These are phyloP conservation scores for Choloepus hoffmanni DNA, from an alignment of 2,113 vertebrate genomes.

Conservation along the genomic window DNA sequence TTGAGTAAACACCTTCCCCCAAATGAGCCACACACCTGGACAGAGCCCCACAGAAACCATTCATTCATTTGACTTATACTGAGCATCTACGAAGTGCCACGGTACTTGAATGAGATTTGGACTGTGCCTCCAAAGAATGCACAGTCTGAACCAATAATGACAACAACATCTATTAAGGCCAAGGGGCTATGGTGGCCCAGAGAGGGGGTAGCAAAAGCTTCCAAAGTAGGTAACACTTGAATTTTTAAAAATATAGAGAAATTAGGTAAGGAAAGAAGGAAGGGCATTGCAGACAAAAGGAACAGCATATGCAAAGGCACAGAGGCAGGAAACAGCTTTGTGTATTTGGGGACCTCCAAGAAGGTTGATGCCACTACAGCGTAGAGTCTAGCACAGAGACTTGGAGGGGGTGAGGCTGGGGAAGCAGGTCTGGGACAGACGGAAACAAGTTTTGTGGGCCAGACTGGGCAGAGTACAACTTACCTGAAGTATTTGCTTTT, in stretches of 20 bases:
- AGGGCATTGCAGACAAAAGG: not conserved
- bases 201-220: not conserved
- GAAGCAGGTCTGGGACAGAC: not conserved
- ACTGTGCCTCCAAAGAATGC: not conserved
- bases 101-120: not conserved
- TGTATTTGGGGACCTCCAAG: not conserved
- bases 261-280: not conserved
- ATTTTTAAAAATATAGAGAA: not conserved
- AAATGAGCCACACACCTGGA: not conserved
- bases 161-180: not conserved
- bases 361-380: rapidly evolving
- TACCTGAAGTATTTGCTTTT: not conserved
- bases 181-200: no score
- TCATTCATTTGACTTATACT: not conserved
- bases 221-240: no score
- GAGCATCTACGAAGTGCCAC: not conserved
- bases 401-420: not conserved
- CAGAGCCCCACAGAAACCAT: not conserved
- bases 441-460: not conserved
- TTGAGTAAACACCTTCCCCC: not conserved
- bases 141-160: not conserved
- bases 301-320: not conserved
- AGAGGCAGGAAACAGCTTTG: not conserved
- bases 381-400: no score
- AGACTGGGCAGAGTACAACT: no score